These are phyloP conservation scores for Astyanax mexicanus DNA, from an alignment of 2,797 vertebrate species.

Conservation along the genomic window DNA sequence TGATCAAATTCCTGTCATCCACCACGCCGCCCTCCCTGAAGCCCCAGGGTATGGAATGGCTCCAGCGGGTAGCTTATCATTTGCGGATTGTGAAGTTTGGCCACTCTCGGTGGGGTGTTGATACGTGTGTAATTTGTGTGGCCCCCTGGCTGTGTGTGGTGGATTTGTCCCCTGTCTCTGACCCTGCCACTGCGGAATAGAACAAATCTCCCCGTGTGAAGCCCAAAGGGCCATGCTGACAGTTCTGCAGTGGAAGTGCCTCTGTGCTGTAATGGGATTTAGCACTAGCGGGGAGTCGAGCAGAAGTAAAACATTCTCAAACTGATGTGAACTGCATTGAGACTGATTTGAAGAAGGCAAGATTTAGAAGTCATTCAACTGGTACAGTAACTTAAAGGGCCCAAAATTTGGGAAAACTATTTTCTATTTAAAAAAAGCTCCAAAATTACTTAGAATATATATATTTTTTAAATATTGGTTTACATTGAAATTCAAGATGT, in stretches of 20 bases:
- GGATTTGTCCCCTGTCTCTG: conserved; percentile 70
- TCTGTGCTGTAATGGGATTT: conserved; percentile 19
- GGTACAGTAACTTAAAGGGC: background rate
- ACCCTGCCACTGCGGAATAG: conserved; percentile 72
- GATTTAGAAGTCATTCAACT: background rate
- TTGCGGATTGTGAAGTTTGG: conserved; percentile 29
- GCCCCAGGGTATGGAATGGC: background rate
- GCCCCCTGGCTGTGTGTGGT: conserved; percentile 66
- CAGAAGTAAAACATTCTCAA: background rate
- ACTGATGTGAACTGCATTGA: background rate
- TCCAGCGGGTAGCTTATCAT: conserved; percentile 12
- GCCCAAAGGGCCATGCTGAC: background rate
- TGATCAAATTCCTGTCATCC: conserved; percentile 48
- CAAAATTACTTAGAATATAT: too few species aligned
- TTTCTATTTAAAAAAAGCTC: too few species aligned
- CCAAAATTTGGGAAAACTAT: background rate
- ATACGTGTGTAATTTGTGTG: conserved; percentile 59
- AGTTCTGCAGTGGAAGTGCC: background rate
- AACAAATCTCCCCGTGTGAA: conserved; percentile 45
- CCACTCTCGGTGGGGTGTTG: conserved; percentile 61
- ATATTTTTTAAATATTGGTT: too few species aligned
- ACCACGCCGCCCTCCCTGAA: background rate
- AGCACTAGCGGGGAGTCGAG: background rate
- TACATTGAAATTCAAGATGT: too few species aligned
- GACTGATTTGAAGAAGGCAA: background rate